These are phyloP conservation scores for Moxostoma hubbsi DNA, from an alignment of 2,797 vertebrate species.

Conservation along the genomic window DNA sequence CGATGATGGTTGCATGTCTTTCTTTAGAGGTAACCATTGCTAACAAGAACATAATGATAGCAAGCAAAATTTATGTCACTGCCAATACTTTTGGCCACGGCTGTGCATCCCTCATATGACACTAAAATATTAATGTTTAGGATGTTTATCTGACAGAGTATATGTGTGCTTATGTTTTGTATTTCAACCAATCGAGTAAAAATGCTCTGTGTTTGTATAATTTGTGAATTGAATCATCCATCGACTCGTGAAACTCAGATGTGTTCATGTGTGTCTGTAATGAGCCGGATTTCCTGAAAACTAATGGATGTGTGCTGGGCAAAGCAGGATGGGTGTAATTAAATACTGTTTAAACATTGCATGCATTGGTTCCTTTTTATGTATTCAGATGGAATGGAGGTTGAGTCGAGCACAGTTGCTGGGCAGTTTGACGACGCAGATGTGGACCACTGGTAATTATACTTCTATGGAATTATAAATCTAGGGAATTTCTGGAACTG, in stretches of 20 bases:
- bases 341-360: neutral
- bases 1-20: no score
- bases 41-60: no score
- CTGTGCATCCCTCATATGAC: neutral
- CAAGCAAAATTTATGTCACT: no score
- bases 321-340: neutral
- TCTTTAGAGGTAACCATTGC: no score
- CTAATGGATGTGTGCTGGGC: constrained; percentile 4
- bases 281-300: constrained; percentile 32
- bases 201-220: neutral
- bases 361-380: neutral
- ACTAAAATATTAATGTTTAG: neutral
- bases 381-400: constrained; percentile 91
- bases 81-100: no score
- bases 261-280: neutral
- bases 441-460: constrained; percentile 88
- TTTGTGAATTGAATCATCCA: neutral
- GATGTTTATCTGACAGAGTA: neutral
- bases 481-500: no score
- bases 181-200: neutral
- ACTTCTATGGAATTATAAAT: neutral
- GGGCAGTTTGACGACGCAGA: constrained; percentile 98
- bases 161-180: neutral
- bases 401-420: constrained; percentile 83
- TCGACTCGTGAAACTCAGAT: no score